Evolutionary conservation across 1,140 invertebrate genomes (phyloP), one percentile per base, ranked within the genome.

Genomic region (Daktulosphaira vitifoliae): DNA sequence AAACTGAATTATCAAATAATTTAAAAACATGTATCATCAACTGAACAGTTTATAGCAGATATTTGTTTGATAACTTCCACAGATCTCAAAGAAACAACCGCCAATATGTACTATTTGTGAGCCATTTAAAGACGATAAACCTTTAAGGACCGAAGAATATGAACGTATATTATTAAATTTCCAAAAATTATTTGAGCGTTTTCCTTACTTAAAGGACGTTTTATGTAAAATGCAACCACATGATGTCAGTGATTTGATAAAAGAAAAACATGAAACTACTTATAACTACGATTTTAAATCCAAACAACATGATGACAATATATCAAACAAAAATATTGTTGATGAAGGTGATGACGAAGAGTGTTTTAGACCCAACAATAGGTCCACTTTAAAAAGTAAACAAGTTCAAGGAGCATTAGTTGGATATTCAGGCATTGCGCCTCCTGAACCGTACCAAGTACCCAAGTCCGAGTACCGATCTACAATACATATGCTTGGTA

Each of bases 391-490:
- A 8, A 51, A 51, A 25, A 20, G 8, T 26, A 26, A 26, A 16
- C 22, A n/a, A 16, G 16, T 33, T 8, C 3, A 33, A 51, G 26
- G 22, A 26, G 23, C 26, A 3, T 22, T 23, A 16, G 15, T 51
- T 26, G 26, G 26, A 16, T 51, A 51, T 51, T n/a, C 49, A 29
- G 49, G 49, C 7, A 29, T 51, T 29, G 6, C 49, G 8, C 49
- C 49, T 2, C 49, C 49, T 0, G 49, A 51, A 33, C 49, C 49
- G 16, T 51, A 51, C 15, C 13, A 26, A 29, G 49, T 51, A 9
- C 49, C 49, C 15, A 51, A 26, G 23, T 51, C 49, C 25, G 49
- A 51, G 16, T 51, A 51, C 4, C 49, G 49, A 26, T 51, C 49
- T 8, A 51, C 49, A 20, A 51, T 51, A 51, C 49, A 51, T 18